Percentiles rank a stretch among this genome's conserved stretches.
Conservation (phyloP, 2,113 vertebrate species). For the Nesoenas mayeri region DNA sequence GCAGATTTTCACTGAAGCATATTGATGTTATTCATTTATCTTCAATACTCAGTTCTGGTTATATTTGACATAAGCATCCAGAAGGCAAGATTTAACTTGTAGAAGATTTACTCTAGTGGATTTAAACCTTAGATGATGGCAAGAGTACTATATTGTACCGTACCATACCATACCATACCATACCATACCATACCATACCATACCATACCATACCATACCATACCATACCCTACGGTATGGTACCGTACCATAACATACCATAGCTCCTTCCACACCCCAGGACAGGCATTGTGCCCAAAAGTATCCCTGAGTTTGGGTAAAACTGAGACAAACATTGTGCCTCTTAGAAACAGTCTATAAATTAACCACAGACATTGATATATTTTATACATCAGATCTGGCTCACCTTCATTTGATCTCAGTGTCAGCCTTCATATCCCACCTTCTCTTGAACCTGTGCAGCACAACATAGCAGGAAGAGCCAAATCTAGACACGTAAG, state of each 20-base stretch:
- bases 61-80: background rate
- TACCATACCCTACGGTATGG: too few relatives aligned
- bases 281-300: background rate
- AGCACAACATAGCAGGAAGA: background rate
- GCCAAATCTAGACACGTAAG: background rate
- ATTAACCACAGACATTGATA: background rate
- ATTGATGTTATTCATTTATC: background rate
- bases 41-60: background rate
- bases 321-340: background rate
- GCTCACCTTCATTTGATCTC: background rate
- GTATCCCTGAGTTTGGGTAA: background rate
- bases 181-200: too few relatives aligned
- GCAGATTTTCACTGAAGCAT: background rate
- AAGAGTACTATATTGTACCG: background rate
- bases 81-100: background rate
- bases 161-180: too few relatives aligned
- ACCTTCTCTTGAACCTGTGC: background rate
- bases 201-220: too few relatives aligned
- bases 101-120: background rate
- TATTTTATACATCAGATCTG: background rate
- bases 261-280: background rate
- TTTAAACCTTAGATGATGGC: background rate
- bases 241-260: accelerated
- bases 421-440: background rate
- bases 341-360: background rate